phyloP scores from a whole-genome alignment of 2,797 vertebrate genomes.

The Poecilia wingei region DNA sequence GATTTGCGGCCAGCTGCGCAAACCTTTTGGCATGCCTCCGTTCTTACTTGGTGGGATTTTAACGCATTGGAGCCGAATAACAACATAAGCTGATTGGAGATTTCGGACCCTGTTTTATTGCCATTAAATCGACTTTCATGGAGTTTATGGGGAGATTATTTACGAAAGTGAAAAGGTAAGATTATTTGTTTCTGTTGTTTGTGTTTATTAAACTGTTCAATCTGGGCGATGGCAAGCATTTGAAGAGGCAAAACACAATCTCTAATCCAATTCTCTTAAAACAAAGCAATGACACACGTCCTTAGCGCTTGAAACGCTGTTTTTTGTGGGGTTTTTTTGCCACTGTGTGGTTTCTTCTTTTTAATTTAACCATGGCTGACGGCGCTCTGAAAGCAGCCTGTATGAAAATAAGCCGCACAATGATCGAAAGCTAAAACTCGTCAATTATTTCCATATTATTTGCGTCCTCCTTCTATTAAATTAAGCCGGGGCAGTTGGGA shows the following conservation, averaged over 20 bases:
- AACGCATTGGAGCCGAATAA: slow-evolving; percentile 16
- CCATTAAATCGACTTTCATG: slow-evolving; percentile 51
- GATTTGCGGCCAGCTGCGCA: slow-evolving; percentile 33
- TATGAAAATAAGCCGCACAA: slow-evolving; percentile 42
- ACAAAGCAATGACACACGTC: background rate
- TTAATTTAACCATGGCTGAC: background rate
- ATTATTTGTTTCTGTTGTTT: background rate
- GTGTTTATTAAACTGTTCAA: background rate
- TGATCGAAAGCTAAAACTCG: slow-evolving; percentile 8
- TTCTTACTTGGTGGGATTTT: slow-evolving; percentile 12
- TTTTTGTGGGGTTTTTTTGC: background rate
- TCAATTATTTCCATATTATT: slow-evolving; percentile 51
- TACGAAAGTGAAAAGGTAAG: slow-evolving; percentile 59
- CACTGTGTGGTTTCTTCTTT: slow-evolving; percentile 29
- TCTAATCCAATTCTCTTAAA: background rate
- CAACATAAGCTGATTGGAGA: background rate
- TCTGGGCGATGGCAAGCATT: background rate
- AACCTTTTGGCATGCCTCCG: background rate
- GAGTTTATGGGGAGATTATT: slow-evolving; percentile 47
- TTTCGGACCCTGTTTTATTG: background rate
- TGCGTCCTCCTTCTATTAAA: slow-evolving; percentile 29
- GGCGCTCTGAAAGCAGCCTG: slow-evolving; percentile 21
- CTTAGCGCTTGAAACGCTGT: background rate
- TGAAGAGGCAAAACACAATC: background rate
- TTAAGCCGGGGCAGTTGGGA: slow-evolving; percentile 1